Evolutionary conservation across 2,888 invertebrate species (phyloP), one percentile per base, ranked within the genome.

Genomic region (Cyclophora albipunctata): DNA sequence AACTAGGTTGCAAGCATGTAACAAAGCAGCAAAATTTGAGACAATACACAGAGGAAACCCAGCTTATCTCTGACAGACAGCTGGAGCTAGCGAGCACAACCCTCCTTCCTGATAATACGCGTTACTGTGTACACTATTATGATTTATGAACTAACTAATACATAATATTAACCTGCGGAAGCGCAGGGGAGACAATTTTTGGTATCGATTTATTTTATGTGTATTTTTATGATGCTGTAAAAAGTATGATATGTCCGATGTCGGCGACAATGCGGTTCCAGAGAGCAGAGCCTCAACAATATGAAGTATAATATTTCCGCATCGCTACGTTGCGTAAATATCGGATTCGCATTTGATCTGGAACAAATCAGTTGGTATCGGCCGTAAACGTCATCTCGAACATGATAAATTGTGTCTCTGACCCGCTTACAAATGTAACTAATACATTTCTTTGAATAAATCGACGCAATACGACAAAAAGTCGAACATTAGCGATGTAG

Each of bases 341-440:
- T 78, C 68, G 73, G 66, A 75, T 75, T 71, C 73, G 64, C 76
- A 75, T 80, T 76, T 64, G 71, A 78, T 78, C 71, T 73, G 70
- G 68, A 78, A 75, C 79, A 78, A 80, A 79, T 79, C 77, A 75
- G 73, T 74, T 58, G 69, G 62, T 71, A 76, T 76, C 71, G 72
- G 65, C 67, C 64, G 65, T 76, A 75, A 78, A 73, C 71, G 78
- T 78, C 77, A 71, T 77, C 66, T 71, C 64, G 69, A 63, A 64
- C 58, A 75, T 79, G 79, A 81, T 78, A 75, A 73, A 80, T 80
- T 62, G 73, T 60, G 67, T 54, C 55, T 70, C 64, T 78, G 80
- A 76, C 77, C 78, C 66, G 73, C 66, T 77, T 78, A 69, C 71
- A 65, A 70, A 72, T 74, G 66, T 67, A 64, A 58, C 63, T 61